Percentiles rank a stretch among this genome's conserved stretches.
phyloP scores from a whole-genome alignment of 2,888 invertebrate species.

The Mesorhabditis spiculigera region DNA sequence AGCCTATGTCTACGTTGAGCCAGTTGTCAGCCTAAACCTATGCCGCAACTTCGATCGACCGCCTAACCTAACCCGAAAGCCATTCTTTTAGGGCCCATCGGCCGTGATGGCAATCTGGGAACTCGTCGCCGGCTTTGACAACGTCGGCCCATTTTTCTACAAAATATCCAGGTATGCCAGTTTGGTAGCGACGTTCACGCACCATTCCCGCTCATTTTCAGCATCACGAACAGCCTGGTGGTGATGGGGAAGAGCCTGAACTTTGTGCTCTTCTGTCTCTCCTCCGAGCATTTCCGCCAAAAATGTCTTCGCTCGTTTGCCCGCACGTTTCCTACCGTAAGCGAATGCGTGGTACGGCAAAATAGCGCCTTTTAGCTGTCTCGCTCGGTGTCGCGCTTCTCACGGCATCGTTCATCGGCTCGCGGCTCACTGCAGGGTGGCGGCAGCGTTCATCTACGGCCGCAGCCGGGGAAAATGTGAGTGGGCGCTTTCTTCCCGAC shows the following conservation, averaged over 20 bases:
- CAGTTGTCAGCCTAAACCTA: too few relatives aligned
- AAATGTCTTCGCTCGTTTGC: conserved; percentile 46
- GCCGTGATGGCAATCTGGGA: conserved; percentile 55
- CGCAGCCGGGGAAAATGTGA: too few relatives aligned
- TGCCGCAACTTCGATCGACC: too few relatives aligned
- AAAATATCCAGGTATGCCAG: conserved; percentile 24
- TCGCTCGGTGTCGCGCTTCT: background rate
- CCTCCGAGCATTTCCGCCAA: conserved; percentile 52
- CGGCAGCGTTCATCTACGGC: too few relatives aligned
- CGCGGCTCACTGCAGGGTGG: too few relatives aligned
- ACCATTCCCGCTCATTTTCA: conserved; percentile 17
- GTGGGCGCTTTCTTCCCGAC: too few relatives aligned
- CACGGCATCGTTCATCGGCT: background rate
- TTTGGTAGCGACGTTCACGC: background rate
- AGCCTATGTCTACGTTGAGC: too few relatives aligned
- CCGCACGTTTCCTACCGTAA: conserved; percentile 48
- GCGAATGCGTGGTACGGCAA: background rate
- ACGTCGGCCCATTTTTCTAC: conserved; percentile 28
- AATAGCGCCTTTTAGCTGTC: background rate
- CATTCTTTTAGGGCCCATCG: conserved; percentile 39
- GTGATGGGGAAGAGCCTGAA: conserved; percentile 55
- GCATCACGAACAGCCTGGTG: conserved; percentile 52
- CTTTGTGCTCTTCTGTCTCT: conserved; percentile 54
- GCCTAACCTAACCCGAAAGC: too few relatives aligned
- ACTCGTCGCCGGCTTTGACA: conserved; percentile 37